phyloP scores from a whole-genome alignment of 2,888 invertebrate genomes.

The Malthinus flaveolus region DNA sequence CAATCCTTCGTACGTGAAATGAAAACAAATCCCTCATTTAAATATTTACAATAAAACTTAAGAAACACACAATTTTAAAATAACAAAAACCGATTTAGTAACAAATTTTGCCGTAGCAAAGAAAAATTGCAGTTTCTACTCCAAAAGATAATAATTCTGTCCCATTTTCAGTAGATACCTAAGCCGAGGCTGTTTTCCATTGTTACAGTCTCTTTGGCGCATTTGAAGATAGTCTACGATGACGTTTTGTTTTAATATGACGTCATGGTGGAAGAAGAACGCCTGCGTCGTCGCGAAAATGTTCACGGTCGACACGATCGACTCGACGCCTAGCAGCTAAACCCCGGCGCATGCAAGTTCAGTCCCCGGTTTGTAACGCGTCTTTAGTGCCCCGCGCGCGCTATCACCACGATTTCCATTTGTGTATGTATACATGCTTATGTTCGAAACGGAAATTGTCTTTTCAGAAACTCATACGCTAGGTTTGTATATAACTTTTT shows the following conservation, averaged over 20 bases:
- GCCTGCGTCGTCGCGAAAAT: conserved; percentile 43
- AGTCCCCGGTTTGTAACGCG: conserved; percentile 37
- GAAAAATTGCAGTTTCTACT: no score
- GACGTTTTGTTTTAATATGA: conserved; percentile 42
- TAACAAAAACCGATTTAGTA: no score
- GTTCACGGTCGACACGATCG: conserved; percentile 50
- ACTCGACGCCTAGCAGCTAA: conserved; percentile 43
- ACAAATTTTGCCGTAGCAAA: no score
- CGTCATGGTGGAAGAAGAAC: conserved; percentile 42
- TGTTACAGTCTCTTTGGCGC: conserved; percentile 26
- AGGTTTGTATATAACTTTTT: conserved; percentile 16
- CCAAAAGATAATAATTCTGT: conserved; percentile 13
- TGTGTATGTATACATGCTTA: conserved; percentile 27
- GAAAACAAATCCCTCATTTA: no score
- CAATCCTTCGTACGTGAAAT: no score
- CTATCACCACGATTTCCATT: conserved; percentile 27
- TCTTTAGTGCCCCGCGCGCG: conserved; percentile 14
- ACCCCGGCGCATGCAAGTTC: conserved; percentile 42
- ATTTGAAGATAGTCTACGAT: conserved; percentile 37
- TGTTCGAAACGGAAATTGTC: conserved; percentile 9
- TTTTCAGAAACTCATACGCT: neutral
- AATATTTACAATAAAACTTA: no score
- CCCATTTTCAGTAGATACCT: conserved; percentile 22
- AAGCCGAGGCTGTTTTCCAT: conserved; percentile 17
- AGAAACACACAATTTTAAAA: no score